A percentile compares a stretch with the other conserved stretches of the same genome.
Evolutionary conservation across 2,113 vertebrate species (phyloP).

Genomic region (Chaenocephalus aceratus): DNA sequence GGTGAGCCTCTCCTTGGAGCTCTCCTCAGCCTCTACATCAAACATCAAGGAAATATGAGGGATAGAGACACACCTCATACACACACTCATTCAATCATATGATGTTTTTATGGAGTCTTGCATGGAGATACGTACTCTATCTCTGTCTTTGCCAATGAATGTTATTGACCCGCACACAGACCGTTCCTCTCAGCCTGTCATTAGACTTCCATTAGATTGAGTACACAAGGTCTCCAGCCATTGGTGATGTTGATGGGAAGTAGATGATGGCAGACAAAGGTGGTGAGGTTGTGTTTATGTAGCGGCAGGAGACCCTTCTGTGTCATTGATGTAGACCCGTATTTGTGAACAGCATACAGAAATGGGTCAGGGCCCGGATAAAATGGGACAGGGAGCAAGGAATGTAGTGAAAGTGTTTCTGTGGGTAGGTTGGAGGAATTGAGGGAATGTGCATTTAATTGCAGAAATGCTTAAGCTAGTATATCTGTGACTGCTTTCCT

Average conservation of each 20-base stretch:
- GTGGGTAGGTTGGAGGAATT: neutral
- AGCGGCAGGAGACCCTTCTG: neutral
- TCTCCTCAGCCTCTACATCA: neutral
- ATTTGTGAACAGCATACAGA: conserved; percentile 43
- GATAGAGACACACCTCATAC: neutral
- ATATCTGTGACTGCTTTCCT: neutral
- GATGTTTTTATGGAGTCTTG: neutral
- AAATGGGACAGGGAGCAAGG: conserved; percentile 34
- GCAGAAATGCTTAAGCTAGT: neutral
- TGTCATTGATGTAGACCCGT: conserved; percentile 16
- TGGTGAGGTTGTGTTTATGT: conserved; percentile 14
- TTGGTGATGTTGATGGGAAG: neutral
- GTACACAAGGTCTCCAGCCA: neutral
- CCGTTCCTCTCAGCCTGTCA: neutral
- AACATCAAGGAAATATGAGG: neutral
- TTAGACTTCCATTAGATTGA: neutral
- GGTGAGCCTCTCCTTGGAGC: conserved; percentile 75
- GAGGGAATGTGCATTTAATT: neutral
- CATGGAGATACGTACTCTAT: neutral
- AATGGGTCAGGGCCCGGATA: conserved; percentile 58
- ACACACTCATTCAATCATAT: neutral
- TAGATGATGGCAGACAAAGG: neutral
- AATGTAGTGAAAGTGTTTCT: neutral
- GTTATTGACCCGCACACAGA: neutral
- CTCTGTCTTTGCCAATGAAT: neutral